Evolutionary conservation across 37 sponge, comb jelly and placozoan genomes (phyloP), one percentile per base, ranked within the genome.

Genomic region (Cladorhizidae sp.): DNA sequence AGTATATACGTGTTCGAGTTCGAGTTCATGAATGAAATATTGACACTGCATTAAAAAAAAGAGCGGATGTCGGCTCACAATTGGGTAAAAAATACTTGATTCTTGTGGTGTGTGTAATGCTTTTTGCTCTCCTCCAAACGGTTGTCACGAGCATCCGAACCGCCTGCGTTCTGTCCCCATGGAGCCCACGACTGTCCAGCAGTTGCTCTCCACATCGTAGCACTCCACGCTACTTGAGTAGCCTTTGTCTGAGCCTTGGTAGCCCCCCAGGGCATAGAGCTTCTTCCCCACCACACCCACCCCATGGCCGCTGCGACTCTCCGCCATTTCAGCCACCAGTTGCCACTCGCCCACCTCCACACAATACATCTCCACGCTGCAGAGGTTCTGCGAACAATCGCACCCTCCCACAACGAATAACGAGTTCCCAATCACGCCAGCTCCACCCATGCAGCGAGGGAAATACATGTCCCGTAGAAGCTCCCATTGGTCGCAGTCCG

Each of bases 221-320:
- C 81, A 79, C 73, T 95, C 96, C 29, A 95, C 80, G 52, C 72
- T 78, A 41, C 74, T 81, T 42, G 79, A 82, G 55, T 88, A 91
- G 3, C 76, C 78, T 1, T 40, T 23, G 33, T 28, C 77, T 18
- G 85, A n/a, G 0, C 92, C 92, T 17, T 51, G 69, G 76, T 95
- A 86, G 0, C 96, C 96, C 3, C 96, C 96, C 17, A 95, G 29
- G 25, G 93, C 93, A 37, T 87, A 95, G 56, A 95, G 25, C 65
- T 84, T 83, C 3, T 70, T 61, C 17, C 86, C 84, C 8, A 96
- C 86, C 5, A 88, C 85, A 45, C 89, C 84, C 39, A 87, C 83
- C 0, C 97, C 95, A 62, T 86, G 52, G 0, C 89, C 92, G 59
- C 97, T 89, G 17, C 97, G 59, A 2, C 73, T 61, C 45, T 83